A percentile compares a stretch with the other conserved stretches of the same genome.
phyloP scores from a whole-genome alignment of 2,113 vertebrate genomes.

The Chauna torquata region DNA sequence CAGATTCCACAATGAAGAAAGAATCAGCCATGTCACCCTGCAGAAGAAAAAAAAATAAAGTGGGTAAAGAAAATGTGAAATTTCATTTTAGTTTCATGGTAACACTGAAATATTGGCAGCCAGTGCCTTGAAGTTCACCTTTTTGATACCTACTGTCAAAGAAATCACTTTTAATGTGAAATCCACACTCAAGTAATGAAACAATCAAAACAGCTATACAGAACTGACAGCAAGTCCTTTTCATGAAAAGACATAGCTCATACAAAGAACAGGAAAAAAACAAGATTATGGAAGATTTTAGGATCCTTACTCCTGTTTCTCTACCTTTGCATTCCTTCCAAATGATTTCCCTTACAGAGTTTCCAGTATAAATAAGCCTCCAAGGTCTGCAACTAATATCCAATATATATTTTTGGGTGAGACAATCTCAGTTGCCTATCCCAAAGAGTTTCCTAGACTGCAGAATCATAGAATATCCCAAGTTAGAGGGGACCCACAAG shows the following conservation, averaged over 20 bases:
- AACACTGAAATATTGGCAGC: background rate
- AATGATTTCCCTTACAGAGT: background rate
- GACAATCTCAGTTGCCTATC: background rate
- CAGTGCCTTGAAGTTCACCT: background rate
- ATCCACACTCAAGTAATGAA: background rate
- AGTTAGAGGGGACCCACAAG: background rate
- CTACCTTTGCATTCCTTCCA: background rate
- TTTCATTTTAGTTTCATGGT: background rate
- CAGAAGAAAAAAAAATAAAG: background rate
- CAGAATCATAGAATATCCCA: background rate
- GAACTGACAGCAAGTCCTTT: background rate
- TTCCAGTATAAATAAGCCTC: background rate
- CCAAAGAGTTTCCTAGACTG: background rate
- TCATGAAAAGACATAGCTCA: background rate
- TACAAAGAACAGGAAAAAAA: slow-evolving; percentile 1
- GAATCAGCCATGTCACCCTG: slow-evolving; percentile 95
- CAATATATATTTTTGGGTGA: background rate
- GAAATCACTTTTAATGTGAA: background rate
- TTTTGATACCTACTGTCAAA: background rate
- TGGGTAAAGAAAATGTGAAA: background rate
- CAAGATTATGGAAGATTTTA: background rate
- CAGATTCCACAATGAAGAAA: slow-evolving; percentile 98
- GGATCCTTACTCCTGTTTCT: background rate
- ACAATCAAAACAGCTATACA: background rate
- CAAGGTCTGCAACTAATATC: background rate